phyloP scores from a whole-genome alignment of 2,888 invertebrate species.

The Cryptus armator region DNA sequence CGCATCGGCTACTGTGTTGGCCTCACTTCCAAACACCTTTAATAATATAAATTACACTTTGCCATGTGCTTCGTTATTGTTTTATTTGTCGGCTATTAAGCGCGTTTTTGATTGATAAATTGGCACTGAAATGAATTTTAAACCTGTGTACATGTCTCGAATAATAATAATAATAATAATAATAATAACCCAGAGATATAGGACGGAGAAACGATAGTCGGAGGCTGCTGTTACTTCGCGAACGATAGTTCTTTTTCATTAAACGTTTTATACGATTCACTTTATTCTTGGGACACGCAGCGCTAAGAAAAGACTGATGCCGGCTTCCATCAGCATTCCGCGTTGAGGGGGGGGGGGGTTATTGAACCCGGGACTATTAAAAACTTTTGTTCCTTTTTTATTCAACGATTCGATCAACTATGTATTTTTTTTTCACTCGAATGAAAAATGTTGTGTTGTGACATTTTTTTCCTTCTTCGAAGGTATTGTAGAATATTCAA shows the following conservation, averaged over 20 bases:
- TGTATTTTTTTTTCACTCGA: background rate
- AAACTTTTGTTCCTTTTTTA: background rate
- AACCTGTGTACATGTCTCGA: background rate
- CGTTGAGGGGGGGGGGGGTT: conserved; percentile 1
- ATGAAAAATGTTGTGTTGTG: background rate
- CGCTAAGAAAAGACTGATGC: conserved; percentile 60
- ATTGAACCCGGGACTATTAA: conserved; percentile 5
- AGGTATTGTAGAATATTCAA: too few species aligned
- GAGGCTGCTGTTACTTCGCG: too few species aligned
- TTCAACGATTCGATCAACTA: background rate
- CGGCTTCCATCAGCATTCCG: conserved; percentile 19
- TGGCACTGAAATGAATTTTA: conserved; percentile 7
- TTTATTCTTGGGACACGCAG: conserved; percentile 32
- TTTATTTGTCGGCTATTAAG: background rate
- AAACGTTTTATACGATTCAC: background rate
- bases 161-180: conserved; percentile 5
- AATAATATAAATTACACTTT: background rate
- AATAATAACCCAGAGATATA: background rate
- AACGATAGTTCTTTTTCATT: conserved; percentile 5
- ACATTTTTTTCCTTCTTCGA: background rate
- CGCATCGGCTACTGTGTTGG: background rate
- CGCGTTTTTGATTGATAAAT: conserved; percentile 40
- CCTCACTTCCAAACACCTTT: background rate
- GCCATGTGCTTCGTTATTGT: background rate
- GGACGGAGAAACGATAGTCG: background rate